Conservation (phyloP, 2,797 vertebrate species). For the Mormyrops boulengeri region DNA sequence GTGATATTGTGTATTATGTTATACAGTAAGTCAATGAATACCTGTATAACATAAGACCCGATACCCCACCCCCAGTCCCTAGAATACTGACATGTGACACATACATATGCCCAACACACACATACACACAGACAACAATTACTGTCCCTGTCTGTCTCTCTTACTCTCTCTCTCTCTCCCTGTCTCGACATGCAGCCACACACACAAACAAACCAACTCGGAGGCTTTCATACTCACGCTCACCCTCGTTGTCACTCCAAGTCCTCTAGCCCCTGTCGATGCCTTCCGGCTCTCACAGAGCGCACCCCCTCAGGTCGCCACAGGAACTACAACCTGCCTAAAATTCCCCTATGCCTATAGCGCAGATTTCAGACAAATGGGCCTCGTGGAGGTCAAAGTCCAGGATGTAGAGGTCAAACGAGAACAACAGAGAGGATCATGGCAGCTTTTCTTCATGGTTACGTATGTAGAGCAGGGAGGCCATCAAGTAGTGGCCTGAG, state of each 20-base stretch:
- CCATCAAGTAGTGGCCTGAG: neutral
- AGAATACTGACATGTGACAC: neutral
- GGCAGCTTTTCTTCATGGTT: constrained; percentile 22
- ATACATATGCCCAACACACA: neutral
- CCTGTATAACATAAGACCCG: neutral
- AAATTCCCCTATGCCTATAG: neutral
- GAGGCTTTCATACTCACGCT: neutral
- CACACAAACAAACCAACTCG: neutral
- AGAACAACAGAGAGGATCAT: neutral
- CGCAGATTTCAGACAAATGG: neutral
- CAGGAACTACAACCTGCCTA: neutral
- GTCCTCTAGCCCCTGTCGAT: neutral
- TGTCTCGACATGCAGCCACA: constrained; percentile 2
- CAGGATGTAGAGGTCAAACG: neutral
- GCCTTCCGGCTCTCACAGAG: neutral
- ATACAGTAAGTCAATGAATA: neutral
- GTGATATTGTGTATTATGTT: neutral
- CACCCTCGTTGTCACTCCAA: neutral
- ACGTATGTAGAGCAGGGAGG: neutral
- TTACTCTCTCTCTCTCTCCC: neutral
- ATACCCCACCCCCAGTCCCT: neutral
- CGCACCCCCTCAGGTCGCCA: neutral
- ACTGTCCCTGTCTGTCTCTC: neutral
- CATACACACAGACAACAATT: neutral
- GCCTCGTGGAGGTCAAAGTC: neutral